Base-by-base conservation (phyloP, 2,888 invertebrate genomes). In the Drosophila maculinotata region DNA sequence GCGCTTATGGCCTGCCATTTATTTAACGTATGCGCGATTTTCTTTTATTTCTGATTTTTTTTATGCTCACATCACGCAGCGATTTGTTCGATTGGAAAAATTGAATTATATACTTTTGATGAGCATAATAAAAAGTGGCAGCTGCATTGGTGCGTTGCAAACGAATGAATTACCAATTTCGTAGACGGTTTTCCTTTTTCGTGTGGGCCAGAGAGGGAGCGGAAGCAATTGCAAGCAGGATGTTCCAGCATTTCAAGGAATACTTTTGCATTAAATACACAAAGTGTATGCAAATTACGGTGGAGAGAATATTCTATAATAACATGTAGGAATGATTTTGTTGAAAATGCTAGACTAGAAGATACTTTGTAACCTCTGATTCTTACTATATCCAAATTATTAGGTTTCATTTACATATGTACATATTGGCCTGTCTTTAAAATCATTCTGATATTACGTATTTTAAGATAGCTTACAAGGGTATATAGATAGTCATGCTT, bases 91-190 rank as follows among this genome's bases (percentile, higher is more conserved):
- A 83, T 83, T 86, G 86, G 80, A 76, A 86, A 86, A 76, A 86
- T 86, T 82, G 83, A 82, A 82, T 86, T 86, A 82, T 82, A 77
- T 66, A 63, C 71, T 73, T 86, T 82, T 82, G 86, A 82, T 82
- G 86, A 70, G 69, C 76, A 69, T 70, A 77, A 80, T 73, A 77
- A 83, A 79, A 80, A 63, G 67, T 70, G 78, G 74, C 81, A 77
- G 74, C 62, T 77, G 79, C 79, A 80, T 28, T 54, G 39, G 39
- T 30, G 69, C 69, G 31, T 58, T 20, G 41, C 56, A 62, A 65
- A 17, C 45, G 57, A 39, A 58, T 65, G 44, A 71, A 58, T 69
- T 54, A 58, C 49, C 53, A 30, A 47, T 64, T 41, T 41, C 36
- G 28, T 26, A 14, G 42, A 38, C 28, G 56, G 12, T 25, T 31